These are phyloP conservation scores for Lasioglossum figueresi DNA, from an alignment of 2,888 invertebrate genomes.

Conservation along the genomic window DNA sequence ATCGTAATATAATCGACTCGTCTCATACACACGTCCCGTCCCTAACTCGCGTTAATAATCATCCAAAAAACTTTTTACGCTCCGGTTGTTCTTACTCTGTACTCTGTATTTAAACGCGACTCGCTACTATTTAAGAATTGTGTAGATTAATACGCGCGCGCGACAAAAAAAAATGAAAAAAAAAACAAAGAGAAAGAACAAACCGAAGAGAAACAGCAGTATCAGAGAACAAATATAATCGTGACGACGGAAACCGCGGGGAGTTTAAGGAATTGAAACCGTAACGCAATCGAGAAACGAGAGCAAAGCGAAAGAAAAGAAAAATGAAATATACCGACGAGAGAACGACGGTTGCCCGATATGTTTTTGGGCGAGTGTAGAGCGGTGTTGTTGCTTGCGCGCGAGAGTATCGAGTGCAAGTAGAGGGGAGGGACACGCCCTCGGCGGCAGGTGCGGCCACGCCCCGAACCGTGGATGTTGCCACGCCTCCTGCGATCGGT, in stretches of 20 bases:
- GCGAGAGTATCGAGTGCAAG: background rate
- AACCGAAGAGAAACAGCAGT: background rate
- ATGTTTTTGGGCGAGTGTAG: background rate
- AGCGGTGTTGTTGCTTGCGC: background rate
- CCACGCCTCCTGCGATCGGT: background rate
- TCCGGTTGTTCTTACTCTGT: conserved; percentile 64
- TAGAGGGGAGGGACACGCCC: background rate
- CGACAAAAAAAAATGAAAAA: background rate
- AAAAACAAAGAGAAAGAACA: background rate
- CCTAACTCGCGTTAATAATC: conserved; percentile 63
- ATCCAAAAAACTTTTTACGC: conserved; percentile 67
- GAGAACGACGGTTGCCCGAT: background rate
- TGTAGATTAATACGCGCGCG: conserved; percentile 45
- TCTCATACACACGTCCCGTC: conserved; percentile 60
- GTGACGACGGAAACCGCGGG: background rate
- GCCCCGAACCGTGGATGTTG: background rate
- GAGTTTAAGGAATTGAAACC: conserved; percentile 3
- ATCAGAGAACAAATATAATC: background rate
- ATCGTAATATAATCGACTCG: conserved; percentile 42
- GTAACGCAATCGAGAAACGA: background rate
- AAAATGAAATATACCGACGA: background rate
- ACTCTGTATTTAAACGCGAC: conserved; percentile 56
- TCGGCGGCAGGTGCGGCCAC: background rate
- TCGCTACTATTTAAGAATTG: conserved; percentile 53
- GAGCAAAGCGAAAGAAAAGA: background rate